phyloP scores from a whole-genome alignment of 2,113 vertebrate genomes.

The Corythaeola cristata region DNA sequence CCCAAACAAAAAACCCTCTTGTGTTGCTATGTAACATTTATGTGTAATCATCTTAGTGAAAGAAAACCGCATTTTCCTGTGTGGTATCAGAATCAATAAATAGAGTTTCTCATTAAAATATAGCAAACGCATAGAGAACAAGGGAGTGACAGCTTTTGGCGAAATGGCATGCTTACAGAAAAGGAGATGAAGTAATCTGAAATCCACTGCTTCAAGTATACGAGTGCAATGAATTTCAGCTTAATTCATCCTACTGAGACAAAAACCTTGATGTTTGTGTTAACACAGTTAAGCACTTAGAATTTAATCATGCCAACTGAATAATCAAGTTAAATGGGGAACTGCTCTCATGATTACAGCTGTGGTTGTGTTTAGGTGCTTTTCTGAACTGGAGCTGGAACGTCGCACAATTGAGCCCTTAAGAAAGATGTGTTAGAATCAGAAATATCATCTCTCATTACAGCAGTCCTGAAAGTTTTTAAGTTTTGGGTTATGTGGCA shows the following conservation, averaged over 20 bases:
- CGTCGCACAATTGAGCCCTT: background rate
- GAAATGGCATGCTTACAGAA: background rate
- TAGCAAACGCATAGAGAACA: background rate
- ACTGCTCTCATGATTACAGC: background rate
- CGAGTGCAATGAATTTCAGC: background rate
- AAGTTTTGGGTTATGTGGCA: background rate
- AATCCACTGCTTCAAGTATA: background rate
- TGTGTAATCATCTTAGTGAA: conserved; percentile 11
- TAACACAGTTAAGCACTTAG: conserved; percentile 8
- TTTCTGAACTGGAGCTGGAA: background rate
- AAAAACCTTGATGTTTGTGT: conserved; percentile 21
- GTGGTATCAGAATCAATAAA: conserved; percentile 30
- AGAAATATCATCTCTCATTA: background rate
- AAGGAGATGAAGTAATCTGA: conserved; percentile 10
- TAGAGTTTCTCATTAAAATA: conserved; percentile 4
- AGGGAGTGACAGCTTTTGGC: background rate
- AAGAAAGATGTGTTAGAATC: background rate
- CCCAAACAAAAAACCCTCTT: background rate
- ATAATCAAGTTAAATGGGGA: conserved; percentile 31
- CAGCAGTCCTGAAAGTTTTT: background rate
- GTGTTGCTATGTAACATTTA: conserved; percentile 13
- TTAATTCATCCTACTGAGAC: conserved; percentile 5
- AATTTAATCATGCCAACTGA: conserved; percentile 27
- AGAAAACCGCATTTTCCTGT: background rate
- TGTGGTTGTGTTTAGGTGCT: background rate